Conservation (phyloP, 2,797 vertebrate genomes). For the Hydrophis major region DNA sequence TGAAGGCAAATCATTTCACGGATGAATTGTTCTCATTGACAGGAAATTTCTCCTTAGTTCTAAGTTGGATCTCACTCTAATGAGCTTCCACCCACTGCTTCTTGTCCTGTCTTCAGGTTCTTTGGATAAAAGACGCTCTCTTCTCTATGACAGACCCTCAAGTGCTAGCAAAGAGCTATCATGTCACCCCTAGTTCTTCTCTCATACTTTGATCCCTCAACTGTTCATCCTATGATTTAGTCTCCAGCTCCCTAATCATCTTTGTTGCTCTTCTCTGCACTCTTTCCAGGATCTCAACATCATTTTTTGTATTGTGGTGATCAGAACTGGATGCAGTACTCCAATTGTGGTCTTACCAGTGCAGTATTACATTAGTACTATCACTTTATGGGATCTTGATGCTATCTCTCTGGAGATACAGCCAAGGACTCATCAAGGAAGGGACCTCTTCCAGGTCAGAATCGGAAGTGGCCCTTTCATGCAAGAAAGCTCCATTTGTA, state of each 20-base stretch:
- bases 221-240: background rate
- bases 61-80: too few species aligned
- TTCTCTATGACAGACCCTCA: too few species aligned
- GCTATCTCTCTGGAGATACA: background rate
- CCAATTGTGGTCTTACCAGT: background rate
- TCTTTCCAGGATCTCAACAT: background rate
- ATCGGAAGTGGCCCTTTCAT: background rate
- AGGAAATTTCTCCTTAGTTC: too few species aligned
- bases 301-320: background rate
- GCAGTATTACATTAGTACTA: background rate
- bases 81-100: too few species aligned
- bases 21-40: too few species aligned
- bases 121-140: too few species aligned
- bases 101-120: too few species aligned
- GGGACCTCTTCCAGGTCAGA: background rate
- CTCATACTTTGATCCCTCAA: background rate
- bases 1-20: too few species aligned
- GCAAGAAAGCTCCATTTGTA: background rate
- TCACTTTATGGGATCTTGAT: background rate
- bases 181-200: background rate
- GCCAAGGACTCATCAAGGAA: background rate
- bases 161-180: too few species aligned
- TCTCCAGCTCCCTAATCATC: background rate
- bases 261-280: background rate
- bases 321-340: background rate